Evolutionary conservation across 2,888 invertebrate species (phyloP), one percentile per base, ranked within the genome.

Genomic region (Drosophila prostipennis): DNA sequence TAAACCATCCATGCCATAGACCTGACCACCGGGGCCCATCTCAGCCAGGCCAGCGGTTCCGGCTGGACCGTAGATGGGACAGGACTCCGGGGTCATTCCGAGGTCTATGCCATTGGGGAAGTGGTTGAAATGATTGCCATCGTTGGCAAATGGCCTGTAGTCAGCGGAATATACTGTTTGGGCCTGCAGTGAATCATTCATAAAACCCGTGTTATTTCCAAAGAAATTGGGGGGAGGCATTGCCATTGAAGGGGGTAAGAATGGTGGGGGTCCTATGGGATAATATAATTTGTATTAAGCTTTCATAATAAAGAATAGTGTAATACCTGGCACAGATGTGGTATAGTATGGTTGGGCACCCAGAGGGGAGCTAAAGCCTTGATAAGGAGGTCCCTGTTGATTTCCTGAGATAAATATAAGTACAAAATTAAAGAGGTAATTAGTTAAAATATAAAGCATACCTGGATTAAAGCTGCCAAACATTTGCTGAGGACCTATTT

Each of bases 131-230:
- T 67, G 46, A 37, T 73, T 73, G 14, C 72, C 72, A 1, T 37
- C 34, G 6, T 43, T 54, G 16, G 42, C 45, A 45, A 67, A 53
- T 10, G 73, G 53, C 11, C 57, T 73, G 45, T 73, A 73, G 7
- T 73, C 73, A 1, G 73, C 43, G 0, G 73, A 67, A 43, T 73
- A 73, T 1, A 73, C 73, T n/a, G 73, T 72, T 32, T 73, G 73
- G 5, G 40, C 49, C 49, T 73, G 73, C 7, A 73, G 23, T 19
- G 26, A 56, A 29, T 73, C 73, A 14, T 40, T 60, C 10, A 32
- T 36, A 23, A 32, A 43, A 39, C 53, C 45, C 13, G 32, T n/a
- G 16, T 64, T 45, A 7, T 26, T 32, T 2, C 45, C 64, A 36
- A 53, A 63, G 10, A 43, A 23, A 14, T 26, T 43, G 10, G 46